Base-by-base conservation (phyloP, 2,113 vertebrate species). In the Riparia riparia region DNA sequence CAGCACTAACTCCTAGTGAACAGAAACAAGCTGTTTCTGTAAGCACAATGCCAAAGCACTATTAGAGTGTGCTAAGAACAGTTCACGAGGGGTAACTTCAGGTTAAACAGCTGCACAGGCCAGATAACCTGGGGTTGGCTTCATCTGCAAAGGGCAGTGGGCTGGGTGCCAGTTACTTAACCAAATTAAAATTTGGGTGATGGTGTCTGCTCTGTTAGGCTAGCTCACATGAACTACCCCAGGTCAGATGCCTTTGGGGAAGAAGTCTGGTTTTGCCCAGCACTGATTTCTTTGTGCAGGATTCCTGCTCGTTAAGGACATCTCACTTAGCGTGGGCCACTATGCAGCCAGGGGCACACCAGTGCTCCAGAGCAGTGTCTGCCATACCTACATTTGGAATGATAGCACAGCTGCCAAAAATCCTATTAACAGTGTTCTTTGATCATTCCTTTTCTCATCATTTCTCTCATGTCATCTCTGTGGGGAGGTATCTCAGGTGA, bases 301-400 rank as follows among this genome's bases (percentile, higher is more conserved):
- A 70, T 54, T 31, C 39, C 37, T 80, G 29, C 32, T 81, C 77
- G 28, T 32, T 63, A 63, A 81, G 50, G 69, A 89, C 32, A 50
- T 19, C 39, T 78, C 54, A 34, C 22, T 41, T n/a, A 13, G 8
- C 1, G 3, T n/a, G 57, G n/a, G 45, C 56, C 42, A 49, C 58
- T 73, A 5, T 1, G 1, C 37, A 84, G 41, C 54, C 64, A 21
- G 5, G 31, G 74, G 58, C 18, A 53, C 1, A 0, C 37, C 12
- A 12, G 12, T 57, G 68, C 54, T 88, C 50, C 1, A 17, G 58
- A 80, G 76, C n/a, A 63, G 25, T 26, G 29, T 37, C 56, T 89
- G 72, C 68, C 10, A 2, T 61, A 63, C 45, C 57, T 76, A 16
- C 72, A 13, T 86, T 77, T 73, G 81, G 58, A 89, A 69, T 49